Percentiles rank a stretch among this genome's conserved stretches.
phyloP scores from a whole-genome alignment of 2,797 vertebrate genomes.

The Cyclura pinguis region DNA sequence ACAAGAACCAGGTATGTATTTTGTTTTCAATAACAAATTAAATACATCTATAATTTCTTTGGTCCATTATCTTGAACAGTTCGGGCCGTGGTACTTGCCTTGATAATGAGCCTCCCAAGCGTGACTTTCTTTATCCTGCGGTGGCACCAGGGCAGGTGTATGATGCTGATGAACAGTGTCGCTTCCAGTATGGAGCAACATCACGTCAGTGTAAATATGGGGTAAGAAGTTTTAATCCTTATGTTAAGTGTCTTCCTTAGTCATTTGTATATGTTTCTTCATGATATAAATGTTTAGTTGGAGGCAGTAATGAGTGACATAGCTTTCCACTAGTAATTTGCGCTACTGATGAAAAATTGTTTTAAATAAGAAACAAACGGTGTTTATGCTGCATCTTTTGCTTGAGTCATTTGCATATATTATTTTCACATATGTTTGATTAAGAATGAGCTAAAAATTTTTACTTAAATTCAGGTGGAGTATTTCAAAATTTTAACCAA shows the following conservation, averaged over 20 bases:
- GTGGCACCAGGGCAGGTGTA: slow-evolving; percentile 99
- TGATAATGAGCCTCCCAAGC: slow-evolving; percentile 99
- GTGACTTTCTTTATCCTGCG: slow-evolving; percentile 99
- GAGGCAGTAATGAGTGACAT: slow-evolving; percentile 43
- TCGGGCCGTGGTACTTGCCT: slow-evolving; percentile 99
- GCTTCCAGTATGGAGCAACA: slow-evolving; percentile 97
- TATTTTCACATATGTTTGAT: slow-evolving; percentile 61
- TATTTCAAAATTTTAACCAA: slow-evolving; percentile 41
- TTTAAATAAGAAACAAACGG: slow-evolving; percentile 45
- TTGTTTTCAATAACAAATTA: slow-evolving; percentile 71
- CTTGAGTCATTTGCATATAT: slow-evolving; percentile 65
- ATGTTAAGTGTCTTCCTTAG: slow-evolving; percentile 69
- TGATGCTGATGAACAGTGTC: slow-evolving; percentile 97
- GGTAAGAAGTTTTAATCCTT: slow-evolving; percentile 93
- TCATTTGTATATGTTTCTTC: slow-evolving; percentile 67
- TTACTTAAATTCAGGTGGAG: slow-evolving; percentile 22
- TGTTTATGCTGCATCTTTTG: slow-evolving; percentile 72
- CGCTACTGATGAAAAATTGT: slow-evolving; percentile 1
- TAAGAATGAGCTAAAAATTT: slow-evolving; percentile 38
- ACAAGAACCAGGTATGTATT: slow-evolving; percentile 72
- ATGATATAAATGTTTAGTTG: slow-evolving; percentile 57
- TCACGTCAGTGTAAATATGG: slow-evolving; percentile 99
- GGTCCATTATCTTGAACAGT: slow-evolving; percentile 93
- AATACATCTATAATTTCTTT: slow-evolving; percentile 79
- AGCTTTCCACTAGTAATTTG: slow-evolving; percentile 54